Evolutionary conservation across 2,888 invertebrate genomes (phyloP).

Genomic region (Allygus modestus): DNA sequence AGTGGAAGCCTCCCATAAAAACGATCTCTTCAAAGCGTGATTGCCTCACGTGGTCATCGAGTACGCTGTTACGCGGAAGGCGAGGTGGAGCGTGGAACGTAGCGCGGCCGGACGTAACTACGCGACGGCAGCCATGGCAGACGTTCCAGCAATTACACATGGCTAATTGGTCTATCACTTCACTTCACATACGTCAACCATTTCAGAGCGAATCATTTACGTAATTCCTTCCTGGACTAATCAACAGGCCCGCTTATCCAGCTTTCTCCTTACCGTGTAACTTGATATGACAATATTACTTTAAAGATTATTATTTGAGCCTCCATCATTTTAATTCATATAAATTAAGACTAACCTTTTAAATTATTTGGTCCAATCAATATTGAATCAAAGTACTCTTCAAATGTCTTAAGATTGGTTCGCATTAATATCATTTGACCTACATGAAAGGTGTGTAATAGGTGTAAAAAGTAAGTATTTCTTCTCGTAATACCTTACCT

Average conservation of each 20-base stretch:
- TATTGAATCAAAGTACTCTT: too few species aligned
- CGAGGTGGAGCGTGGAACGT: not conserved
- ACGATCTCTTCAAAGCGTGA: not conserved
- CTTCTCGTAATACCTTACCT: too few species aligned
- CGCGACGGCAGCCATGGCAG: not conserved
- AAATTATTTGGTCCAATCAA: too few species aligned
- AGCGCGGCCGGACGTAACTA: constrained; percentile 15
- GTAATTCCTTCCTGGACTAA: constrained; percentile 29
- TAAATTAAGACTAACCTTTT: too few species aligned
- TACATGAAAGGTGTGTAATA: too few species aligned
- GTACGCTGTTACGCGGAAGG: constrained; percentile 13
- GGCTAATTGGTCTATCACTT: constrained; percentile 33
- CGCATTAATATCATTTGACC: too few species aligned
- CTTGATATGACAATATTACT: too few species aligned
- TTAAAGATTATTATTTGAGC: too few species aligned
- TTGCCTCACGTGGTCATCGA: not conserved
- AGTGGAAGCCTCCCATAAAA: too few species aligned
- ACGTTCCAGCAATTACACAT: constrained; percentile 44
- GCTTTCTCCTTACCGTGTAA: not conserved
- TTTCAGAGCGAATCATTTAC: constrained; percentile 24
- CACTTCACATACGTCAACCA: constrained; percentile 27
- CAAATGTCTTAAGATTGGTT: too few species aligned
- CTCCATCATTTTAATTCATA: too few species aligned
- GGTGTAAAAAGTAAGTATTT: too few species aligned
- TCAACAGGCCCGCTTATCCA: not conserved